Evolutionary conservation across 1,140 invertebrate genomes (phyloP).

Genomic region (Akabosia matsudoensis): DNA sequence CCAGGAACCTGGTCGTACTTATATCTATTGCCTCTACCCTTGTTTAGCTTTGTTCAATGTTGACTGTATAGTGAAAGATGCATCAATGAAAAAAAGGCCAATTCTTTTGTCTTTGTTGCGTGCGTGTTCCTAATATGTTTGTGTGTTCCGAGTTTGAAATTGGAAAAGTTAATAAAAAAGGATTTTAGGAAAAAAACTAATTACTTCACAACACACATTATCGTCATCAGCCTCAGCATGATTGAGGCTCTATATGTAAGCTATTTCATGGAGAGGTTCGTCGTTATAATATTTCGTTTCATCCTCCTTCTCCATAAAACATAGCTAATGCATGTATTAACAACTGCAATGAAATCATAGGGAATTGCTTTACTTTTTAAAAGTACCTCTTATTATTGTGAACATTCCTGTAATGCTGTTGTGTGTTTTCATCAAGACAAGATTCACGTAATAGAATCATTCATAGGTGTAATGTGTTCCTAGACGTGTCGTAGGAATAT

Average conservation of each 20-base stretch:
- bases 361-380: no score
- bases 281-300: no score
- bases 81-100: no score
- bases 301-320: neutral
- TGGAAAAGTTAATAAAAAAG: constrained; percentile 8
- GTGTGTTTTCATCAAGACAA: neutral
- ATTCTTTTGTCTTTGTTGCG: no score
- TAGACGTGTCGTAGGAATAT: neutral
- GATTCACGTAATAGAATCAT: neutral
- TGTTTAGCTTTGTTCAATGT: no score
- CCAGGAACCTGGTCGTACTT: no score
- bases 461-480: neutral
- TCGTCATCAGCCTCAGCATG: neutral
- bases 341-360: no score
- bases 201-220: constrained; percentile 13
- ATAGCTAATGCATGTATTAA: no score
- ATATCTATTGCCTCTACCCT: no score
- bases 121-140: neutral
- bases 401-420: neutral
- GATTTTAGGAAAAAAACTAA: neutral
- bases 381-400: no score
- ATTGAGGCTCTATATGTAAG: neutral
- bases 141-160: neutral
- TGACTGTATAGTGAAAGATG: no score
- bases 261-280: no score